Conservation (phyloP, 2,797 vertebrate genomes). For the Diplodus sargus region DNA sequence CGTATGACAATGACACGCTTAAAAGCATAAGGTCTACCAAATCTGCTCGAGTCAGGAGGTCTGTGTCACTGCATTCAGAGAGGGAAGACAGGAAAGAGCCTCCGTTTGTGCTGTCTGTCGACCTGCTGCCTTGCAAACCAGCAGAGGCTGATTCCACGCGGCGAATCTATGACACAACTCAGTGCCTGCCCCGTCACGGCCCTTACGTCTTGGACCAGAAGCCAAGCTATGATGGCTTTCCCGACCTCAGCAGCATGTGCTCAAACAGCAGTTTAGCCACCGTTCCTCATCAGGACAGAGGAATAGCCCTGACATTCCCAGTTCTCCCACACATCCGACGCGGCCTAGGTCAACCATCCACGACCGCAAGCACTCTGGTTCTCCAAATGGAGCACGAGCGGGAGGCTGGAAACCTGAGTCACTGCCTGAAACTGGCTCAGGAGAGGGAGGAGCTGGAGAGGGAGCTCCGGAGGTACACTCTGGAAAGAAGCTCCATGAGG, state of each 20-base stretch:
- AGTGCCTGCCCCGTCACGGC: constrained; percentile 36
- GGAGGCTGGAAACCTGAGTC: constrained; percentile 84
- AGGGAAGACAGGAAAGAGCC: constrained; percentile 67
- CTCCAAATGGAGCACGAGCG: constrained; percentile 89
- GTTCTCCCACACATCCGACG: constrained; percentile 75
- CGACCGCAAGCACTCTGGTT: constrained; percentile 80
- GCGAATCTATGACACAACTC: constrained; percentile 38
- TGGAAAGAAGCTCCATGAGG: constrained; percentile 56
- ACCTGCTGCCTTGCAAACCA: constrained; percentile 72
- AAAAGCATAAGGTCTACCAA: constrained; percentile 53
- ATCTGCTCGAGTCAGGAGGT: constrained; percentile 61
- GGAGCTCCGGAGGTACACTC: constrained; percentile 77
- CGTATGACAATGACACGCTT: constrained; percentile 43
- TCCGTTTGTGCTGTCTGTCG: constrained; percentile 84
- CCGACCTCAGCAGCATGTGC: constrained; percentile 70
- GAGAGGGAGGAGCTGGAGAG: constrained; percentile 85
- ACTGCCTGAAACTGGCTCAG: constrained; percentile 82
- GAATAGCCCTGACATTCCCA: constrained; percentile 54
- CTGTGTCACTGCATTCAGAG: constrained; percentile 75
- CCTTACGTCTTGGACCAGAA: constrained; percentile 46
- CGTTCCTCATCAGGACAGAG: constrained; percentile 26
- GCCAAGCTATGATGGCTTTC: constrained; percentile 35
- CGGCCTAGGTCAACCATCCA: constrained; percentile 49
- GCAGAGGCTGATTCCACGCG: constrained; percentile 12
- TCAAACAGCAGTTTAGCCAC: constrained; percentile 68